phyloP scores from a whole-genome alignment of 2,888 invertebrate species.

The Platypus cylindrus region DNA sequence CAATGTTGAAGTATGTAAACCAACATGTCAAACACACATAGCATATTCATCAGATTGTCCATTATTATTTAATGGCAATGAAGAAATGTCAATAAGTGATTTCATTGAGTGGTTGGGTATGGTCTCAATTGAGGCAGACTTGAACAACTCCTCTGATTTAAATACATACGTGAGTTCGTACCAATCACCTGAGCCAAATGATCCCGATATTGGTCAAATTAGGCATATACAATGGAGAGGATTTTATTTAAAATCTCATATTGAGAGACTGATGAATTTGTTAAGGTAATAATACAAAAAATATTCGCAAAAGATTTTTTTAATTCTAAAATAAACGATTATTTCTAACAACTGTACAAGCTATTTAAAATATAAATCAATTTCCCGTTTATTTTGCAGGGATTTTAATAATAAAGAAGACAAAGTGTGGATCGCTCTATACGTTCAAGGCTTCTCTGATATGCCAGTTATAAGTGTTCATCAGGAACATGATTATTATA shows the following conservation, averaged over 20 bases:
- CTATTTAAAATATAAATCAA: no score
- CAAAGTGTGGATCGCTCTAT: constrained; percentile 38
- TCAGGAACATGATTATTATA: constrained; percentile 38
- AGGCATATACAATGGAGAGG: constrained; percentile 38
- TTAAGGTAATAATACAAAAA: no score
- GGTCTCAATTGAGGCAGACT: constrained; percentile 35
- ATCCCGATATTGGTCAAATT: constrained; percentile 29
- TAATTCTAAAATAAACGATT: no score
- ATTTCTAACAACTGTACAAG: no score
- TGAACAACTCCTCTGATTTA: constrained; percentile 27
- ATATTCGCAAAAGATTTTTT: no score
- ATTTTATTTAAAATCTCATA: constrained; percentile 35
- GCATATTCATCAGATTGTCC: constrained; percentile 36
- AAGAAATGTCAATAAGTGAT: constrained; percentile 20
- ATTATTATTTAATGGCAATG: constrained; percentile 16
- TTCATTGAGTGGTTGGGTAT: constrained; percentile 46
- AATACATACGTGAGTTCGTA: constrained; percentile 30
- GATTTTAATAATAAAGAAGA: constrained; percentile 17
- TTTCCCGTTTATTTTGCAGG: constrained; percentile 16
- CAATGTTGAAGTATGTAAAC: constrained; percentile 34
- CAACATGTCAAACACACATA: constrained; percentile 28
- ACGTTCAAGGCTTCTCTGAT: constrained; percentile 45
- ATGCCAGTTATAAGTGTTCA: constrained; percentile 38
- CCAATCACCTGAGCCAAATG: constrained; percentile 29
- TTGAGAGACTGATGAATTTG: constrained; percentile 26